Evolutionary conservation across 2,113 vertebrate species (phyloP).

Genomic region (Scomber scombrus): DNA sequence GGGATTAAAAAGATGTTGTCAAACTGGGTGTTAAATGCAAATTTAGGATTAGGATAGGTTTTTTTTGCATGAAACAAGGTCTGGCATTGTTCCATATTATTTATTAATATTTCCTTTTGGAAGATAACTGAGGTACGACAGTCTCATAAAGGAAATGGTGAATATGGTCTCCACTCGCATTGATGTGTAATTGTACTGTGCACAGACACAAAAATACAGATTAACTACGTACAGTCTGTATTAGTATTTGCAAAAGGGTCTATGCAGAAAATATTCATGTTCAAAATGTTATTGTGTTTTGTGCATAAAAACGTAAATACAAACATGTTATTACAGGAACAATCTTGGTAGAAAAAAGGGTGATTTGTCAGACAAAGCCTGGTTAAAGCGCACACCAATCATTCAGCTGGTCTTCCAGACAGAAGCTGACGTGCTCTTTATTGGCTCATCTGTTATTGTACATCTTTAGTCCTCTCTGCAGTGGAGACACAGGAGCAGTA

Average conservation of each 20-base stretch:
- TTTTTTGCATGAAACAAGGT: constrained; percentile 35
- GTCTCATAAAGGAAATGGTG: not conserved
- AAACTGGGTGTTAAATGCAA: constrained; percentile 42
- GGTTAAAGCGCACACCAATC: not conserved
- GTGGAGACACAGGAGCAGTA: not conserved
- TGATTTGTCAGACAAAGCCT: not conserved
- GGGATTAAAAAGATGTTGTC: constrained; percentile 46
- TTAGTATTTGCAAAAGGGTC: not conserved
- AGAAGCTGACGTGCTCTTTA: not conserved
- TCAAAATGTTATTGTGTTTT: not conserved
- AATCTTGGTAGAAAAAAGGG: not conserved
- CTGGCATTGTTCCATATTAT: constrained; percentile 42
- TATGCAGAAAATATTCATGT: too few relatives aligned
- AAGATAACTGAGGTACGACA: constrained; percentile 12
- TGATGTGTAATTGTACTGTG: not conserved
- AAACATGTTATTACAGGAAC: not conserved
- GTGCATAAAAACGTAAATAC: constrained; percentile 1
- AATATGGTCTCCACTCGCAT: not conserved
- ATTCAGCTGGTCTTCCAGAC: not conserved
- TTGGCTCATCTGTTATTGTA: not conserved
- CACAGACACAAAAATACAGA: not conserved
- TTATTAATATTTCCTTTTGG: constrained; percentile 1
- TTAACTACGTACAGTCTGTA: not conserved
- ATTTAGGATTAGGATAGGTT: constrained; percentile 30
- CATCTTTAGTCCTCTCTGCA: constrained; percentile 4